phyloP scores from a whole-genome alignment of 2,888 invertebrate species.

The Drosophila demipolita region DNA sequence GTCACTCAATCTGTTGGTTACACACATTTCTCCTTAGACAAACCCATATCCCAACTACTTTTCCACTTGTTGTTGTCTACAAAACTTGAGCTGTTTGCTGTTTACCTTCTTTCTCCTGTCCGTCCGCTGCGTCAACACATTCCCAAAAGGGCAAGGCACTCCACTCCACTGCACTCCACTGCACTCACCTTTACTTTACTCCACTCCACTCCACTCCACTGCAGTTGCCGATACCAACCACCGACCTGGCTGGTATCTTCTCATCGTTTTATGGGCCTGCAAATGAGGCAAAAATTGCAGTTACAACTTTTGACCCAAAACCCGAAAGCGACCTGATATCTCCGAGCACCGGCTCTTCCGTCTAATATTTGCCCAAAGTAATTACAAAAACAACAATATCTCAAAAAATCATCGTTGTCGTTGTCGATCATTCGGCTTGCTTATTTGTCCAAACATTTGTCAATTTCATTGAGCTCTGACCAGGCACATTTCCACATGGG shows the following conservation, averaged over 20 bases:
- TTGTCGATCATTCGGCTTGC: conserved; percentile 66
- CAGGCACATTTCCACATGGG: conserved; percentile 67
- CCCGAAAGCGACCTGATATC: conserved; percentile 58
- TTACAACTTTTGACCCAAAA: conserved; percentile 73
- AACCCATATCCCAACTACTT: conserved; percentile 58
- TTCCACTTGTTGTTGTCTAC: conserved; percentile 70
- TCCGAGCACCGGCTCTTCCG: conserved; percentile 23
- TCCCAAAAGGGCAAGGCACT: conserved; percentile 77
- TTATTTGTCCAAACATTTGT: conserved; percentile 80
- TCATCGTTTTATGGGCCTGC: conserved; percentile 48
- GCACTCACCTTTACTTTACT: neutral
- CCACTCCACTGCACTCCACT: conserved; percentile 18
- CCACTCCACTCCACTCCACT: conserved; percentile 8
- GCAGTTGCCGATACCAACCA: conserved; percentile 9
- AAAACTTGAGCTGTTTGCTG: conserved; percentile 64
- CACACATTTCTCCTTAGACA: conserved; percentile 69
- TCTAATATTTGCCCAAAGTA: conserved; percentile 71
- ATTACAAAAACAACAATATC: conserved; percentile 75
- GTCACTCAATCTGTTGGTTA: conserved; percentile 69
- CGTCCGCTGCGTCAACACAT: conserved; percentile 61
- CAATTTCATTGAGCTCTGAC: conserved; percentile 79
- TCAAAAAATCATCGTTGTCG: conserved; percentile 17
- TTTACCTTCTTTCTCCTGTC: conserved; percentile 61
- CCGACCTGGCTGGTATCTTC: conserved; percentile 16
- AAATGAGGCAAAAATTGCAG: conserved; percentile 72